Evolutionary conservation across 2,888 invertebrate genomes (phyloP).

Genomic region (Pilophorus perplexus): DNA sequence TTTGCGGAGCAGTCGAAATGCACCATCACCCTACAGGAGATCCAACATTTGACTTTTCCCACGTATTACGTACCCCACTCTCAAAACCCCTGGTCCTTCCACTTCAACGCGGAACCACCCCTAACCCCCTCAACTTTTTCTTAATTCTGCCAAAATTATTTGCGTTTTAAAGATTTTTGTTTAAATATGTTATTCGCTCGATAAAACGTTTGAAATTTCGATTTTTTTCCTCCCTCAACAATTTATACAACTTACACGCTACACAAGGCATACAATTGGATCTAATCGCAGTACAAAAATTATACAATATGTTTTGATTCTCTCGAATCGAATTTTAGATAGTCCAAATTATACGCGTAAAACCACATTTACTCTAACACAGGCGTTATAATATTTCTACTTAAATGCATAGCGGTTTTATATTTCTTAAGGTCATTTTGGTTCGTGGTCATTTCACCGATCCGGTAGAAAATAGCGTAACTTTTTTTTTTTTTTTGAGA

Average conservation of each 20-base stretch:
- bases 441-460: background rate
- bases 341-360: background rate
- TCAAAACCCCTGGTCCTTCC: too few species aligned
- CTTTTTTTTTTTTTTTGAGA: too few species aligned
- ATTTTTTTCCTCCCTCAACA: conserved; percentile 5
- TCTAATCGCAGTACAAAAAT: conserved; percentile 35
- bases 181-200: background rate
- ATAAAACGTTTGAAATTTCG: background rate
- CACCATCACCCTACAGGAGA: too few species aligned
- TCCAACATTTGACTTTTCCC: too few species aligned
- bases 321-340: background rate
- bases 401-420: conserved; percentile 34
- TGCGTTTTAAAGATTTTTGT: background rate
- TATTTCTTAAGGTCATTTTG: background rate
- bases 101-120: too few species aligned
- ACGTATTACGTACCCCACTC: too few species aligned
- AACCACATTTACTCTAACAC: background rate
- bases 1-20: too few species aligned
- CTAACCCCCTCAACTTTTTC: background rate
- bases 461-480: background rate
- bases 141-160: background rate
- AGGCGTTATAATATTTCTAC: background rate
- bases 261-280: conserved; percentile 36
- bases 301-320: conserved; percentile 11
- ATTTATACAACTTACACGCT: conserved; percentile 30